phyloP scores from a whole-genome alignment of 2,888 invertebrate genomes.

The Zonitis immaculata region DNA sequence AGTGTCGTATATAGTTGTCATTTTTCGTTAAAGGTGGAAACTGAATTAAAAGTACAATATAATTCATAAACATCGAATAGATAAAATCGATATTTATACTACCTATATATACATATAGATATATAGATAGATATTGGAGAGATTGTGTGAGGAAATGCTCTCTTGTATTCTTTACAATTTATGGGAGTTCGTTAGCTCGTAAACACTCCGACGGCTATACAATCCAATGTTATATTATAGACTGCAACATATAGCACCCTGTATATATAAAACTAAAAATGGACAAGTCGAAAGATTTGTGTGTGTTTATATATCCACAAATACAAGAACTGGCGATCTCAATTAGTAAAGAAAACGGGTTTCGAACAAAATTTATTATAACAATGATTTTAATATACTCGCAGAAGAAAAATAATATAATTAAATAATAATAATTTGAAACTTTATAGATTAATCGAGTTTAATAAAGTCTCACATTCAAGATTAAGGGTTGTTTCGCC shows the following conservation, averaged over 20 bases:
- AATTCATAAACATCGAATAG: conserved; percentile 43
- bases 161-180: conserved; percentile 41
- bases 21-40: conserved; percentile 33
- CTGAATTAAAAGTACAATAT: conserved; percentile 39
- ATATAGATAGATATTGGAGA: too few species aligned
- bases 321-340: conserved; percentile 30
- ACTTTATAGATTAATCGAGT: too few species aligned
- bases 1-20: too few species aligned
- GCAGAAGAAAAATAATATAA: too few species aligned
- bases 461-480: background rate
- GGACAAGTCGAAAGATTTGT: conserved; percentile 30
- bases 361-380: conserved; percentile 8
- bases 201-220: conserved; percentile 44
- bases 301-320: too few species aligned
- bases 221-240: conserved; percentile 43
- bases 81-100: conserved; percentile 42
- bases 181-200: conserved; percentile 46
- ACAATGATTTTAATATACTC: background rate
- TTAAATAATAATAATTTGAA: too few species aligned
- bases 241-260: conserved; percentile 45
- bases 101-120: too few species aligned
- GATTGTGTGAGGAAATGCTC: conserved; percentile 33
- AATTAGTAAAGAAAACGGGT: conserved; percentile 30
- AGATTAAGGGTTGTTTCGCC: background rate
- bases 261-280: conserved; percentile 43